Percentiles rank a stretch among this genome's conserved stretches.
Conservation (phyloP, 1,140 invertebrate genomes). For the Pseudomyrmex dendroicus region DNA sequence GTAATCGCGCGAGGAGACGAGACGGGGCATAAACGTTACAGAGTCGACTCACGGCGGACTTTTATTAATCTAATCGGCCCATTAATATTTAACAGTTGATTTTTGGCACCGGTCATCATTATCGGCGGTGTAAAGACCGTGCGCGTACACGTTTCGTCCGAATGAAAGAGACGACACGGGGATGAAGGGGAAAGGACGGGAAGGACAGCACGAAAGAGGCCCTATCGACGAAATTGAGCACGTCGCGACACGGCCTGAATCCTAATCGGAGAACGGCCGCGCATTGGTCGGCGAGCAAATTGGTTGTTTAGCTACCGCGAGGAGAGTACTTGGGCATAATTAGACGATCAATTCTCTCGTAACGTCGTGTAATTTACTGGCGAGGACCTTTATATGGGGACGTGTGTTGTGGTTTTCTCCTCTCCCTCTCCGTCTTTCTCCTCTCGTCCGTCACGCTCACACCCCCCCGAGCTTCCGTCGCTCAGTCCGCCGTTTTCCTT, state of each 20-base stretch:
- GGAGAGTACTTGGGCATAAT: constrained; percentile 62
- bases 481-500: neutral
- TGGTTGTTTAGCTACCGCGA: constrained; percentile 69
- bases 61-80: constrained; percentile 79
- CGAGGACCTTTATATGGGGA: constrained; percentile 10
- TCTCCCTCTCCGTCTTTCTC: neutral
- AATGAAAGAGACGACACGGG: constrained; percentile 43
- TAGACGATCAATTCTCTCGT: constrained; percentile 72
- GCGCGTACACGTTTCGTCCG: constrained; percentile 41
- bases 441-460: neutral
- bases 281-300: constrained; percentile 64
- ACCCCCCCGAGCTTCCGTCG: neutral
- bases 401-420: neutral
- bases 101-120: constrained; percentile 77
- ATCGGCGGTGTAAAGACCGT: constrained; percentile 71
- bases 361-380: constrained; percentile 71
- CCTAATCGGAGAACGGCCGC: constrained; percentile 69
- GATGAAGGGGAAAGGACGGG: neutral
- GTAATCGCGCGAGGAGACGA: neutral
- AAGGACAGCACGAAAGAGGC: constrained; percentile 14
- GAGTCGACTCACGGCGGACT: constrained; percentile 28
- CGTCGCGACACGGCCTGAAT: constrained; percentile 72
- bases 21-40: constrained; percentile 26
- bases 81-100: constrained; percentile 82
- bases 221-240: constrained; percentile 73